Evolutionary conservation across 1,140 invertebrate genomes (phyloP).

Genomic region (Pogonomyrmex barbatus): DNA sequence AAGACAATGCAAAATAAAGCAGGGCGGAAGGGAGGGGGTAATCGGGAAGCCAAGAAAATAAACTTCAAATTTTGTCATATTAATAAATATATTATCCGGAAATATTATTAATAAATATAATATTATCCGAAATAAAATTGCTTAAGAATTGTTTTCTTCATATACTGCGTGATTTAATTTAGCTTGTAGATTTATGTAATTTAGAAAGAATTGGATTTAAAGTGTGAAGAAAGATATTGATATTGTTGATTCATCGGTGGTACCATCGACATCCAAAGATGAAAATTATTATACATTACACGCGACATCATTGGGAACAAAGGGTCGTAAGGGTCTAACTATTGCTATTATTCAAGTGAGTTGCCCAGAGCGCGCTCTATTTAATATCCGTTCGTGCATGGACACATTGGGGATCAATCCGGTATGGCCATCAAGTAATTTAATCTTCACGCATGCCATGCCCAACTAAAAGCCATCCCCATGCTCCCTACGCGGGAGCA

Average conservation of each 20-base stretch:
- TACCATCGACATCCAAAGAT: neutral
- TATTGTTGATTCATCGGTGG: too few species aligned
- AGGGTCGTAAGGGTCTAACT: slow-evolving; percentile 5
- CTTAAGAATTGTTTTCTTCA: neutral
- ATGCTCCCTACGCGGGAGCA: slow-evolving; percentile 12
- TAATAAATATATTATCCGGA: neutral
- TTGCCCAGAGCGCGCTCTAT: slow-evolving; percentile 56
- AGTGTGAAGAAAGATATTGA: neutral
- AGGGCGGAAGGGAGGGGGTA: neutral
- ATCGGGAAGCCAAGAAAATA: neutral
- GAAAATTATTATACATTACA: neutral
- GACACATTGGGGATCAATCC: slow-evolving; percentile 68
- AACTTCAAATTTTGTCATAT: neutral
- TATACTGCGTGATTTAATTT: neutral
- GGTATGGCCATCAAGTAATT: slow-evolving; percentile 67
- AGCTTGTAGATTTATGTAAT: neutral
- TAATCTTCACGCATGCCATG: slow-evolving; percentile 57
- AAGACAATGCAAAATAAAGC: slow-evolving; percentile 32
- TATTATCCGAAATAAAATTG: neutral
- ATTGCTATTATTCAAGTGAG: slow-evolving; percentile 54
- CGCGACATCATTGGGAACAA: neutral
- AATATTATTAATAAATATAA: too few species aligned
- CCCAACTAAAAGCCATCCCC: slow-evolving; percentile 67
- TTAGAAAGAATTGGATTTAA: neutral
- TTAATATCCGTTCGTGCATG: slow-evolving; percentile 68